Percentiles rank a stretch among this genome's conserved stretches.
phyloP scores from a whole-genome alignment of 2,113 vertebrate genomes.

The Bucco capensis region DNA sequence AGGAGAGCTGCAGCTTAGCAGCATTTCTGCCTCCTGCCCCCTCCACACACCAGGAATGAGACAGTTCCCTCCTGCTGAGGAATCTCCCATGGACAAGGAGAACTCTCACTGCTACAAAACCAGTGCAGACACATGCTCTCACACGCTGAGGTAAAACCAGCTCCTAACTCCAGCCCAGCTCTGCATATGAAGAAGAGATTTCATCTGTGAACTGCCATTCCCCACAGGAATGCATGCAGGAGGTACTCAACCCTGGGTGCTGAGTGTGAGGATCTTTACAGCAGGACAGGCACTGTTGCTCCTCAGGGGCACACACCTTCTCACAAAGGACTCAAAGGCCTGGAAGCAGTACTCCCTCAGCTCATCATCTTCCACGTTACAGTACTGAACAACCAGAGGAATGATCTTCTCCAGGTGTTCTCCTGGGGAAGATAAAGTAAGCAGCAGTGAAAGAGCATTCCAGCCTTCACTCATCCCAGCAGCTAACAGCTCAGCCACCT shows the following conservation, averaged over 20 bases:
- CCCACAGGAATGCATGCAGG: background rate
- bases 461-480: background rate
- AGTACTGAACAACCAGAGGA: slow-evolving; percentile 87
- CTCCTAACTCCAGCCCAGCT: background rate
- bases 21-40: background rate
- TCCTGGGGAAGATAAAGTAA: slow-evolving; percentile 68
- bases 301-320: slow-evolving; percentile 71
- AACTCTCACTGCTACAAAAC: background rate
- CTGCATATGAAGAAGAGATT: background rate
- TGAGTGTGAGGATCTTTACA: fast-evolving
- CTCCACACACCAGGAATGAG: background rate
- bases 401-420: slow-evolving; percentile 89
- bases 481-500: background rate
- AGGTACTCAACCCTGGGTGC: background rate
- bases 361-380: slow-evolving; percentile 88
- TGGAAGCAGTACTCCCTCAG: slow-evolving; percentile 92
- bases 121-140: background rate
- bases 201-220: background rate
- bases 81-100: background rate
- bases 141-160: background rate
- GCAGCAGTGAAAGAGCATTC: background rate
- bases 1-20: background rate
- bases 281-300: background rate
- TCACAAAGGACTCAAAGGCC: slow-evolving; percentile 90
- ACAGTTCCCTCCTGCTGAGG: background rate